Conservation (phyloP, 2,113 vertebrate genomes). For the Coregonus clupeaformis region DNA sequence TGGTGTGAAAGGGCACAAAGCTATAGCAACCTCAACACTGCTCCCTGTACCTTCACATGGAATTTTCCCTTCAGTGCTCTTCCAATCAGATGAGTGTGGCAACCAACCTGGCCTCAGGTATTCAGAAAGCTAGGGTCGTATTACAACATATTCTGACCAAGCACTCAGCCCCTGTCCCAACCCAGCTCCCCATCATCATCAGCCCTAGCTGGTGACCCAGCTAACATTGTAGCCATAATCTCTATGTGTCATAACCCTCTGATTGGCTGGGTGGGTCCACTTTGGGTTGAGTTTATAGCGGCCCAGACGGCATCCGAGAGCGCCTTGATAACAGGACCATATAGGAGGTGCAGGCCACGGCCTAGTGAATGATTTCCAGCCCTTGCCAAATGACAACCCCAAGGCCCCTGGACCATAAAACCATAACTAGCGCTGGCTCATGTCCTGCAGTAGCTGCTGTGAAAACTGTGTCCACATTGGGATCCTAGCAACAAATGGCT, state of each 20-base stretch:
- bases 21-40: neutral
- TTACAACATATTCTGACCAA: neutral
- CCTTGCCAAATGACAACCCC: constrained; percentile 13
- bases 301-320: constrained; percentile 9
- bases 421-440: constrained; percentile 25
- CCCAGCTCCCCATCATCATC: constrained; percentile 3
- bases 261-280: neutral
- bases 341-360: constrained; percentile 26
- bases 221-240: neutral
- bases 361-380: constrained; percentile 51
- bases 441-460: neutral
- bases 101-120: neutral
- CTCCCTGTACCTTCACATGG: neutral
- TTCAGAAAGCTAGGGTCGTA: neutral
- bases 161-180: neutral
- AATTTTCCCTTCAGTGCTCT: neutral
- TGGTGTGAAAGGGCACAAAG: neutral
- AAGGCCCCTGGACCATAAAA: constrained; percentile 26
- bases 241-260: neutral
- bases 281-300: neutral
- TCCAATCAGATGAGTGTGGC: neutral
- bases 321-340: constrained; percentile 33
- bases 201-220: neutral
- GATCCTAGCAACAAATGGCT: constrained; percentile 20
- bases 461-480: constrained; percentile 20